Base-by-base conservation (phyloP, 2,113 vertebrate genomes). In the Camelus bactrianus region DNA sequence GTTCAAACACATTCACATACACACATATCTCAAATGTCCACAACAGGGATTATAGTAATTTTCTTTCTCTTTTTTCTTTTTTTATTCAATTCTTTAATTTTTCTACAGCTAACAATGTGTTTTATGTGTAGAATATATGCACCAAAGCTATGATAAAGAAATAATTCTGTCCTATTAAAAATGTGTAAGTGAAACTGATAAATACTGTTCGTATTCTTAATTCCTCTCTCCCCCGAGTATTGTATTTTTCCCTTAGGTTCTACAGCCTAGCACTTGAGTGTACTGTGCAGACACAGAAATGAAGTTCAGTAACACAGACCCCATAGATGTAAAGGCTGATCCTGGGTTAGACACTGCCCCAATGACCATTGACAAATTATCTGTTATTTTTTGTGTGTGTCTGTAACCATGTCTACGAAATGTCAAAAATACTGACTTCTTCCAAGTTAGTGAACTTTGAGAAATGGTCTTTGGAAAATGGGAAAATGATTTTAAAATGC, bases 121-220 rank as follows among this genome's bases (percentile, higher is more conserved):
- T 64, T 69, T 65, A 1, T 8, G 20, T 30, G 26, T 38, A 80
- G 65, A 91, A 75, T 93, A 89, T 62, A 2, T 91, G 12, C 5
- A 88, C n/a, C 32, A 76, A 76, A 91, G 7, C 24, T 90, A 28
- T 79, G 26, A 70, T 56, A 83, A 70, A 92, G 32, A 93, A 35
- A 60, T 12, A 91, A 80, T 83, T 50, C 42, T 89, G 13, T 92
- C 5, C 38, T 70, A 60, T 69, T 64, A 52, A 93, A 82, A 50
- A 52, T 72, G 8, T 64, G 22, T 67, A 91, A 92, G 38, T 73
- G 26, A 95, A 92, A 87, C 19, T 91, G 24, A 79, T 93, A 83
- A 93, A 92, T 67, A 75, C 15, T 42, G 13, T 46, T 26, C 7
- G 19, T 56, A 35, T 69, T 69, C n/a, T 93, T 72, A 3, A 17